A percentile compares a stretch with the other conserved stretches of the same genome.
Evolutionary conservation across 1,140 invertebrate species (phyloP).

Genomic region (Bombyx mori): DNA sequence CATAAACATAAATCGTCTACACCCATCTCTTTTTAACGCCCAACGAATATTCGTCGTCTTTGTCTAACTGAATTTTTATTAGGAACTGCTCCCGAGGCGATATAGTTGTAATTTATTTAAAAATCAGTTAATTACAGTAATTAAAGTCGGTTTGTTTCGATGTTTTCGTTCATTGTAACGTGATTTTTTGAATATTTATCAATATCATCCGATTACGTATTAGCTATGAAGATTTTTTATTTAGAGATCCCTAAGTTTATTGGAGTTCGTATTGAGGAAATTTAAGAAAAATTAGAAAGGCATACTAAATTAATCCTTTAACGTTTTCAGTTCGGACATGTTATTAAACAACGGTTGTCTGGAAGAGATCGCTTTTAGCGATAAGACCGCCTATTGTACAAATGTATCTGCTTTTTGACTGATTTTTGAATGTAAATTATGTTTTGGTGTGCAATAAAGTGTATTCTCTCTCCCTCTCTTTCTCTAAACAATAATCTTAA

Average conservation of each 20-base stretch:
- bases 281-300: too few species aligned
- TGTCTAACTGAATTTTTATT: slow-evolving; percentile 24
- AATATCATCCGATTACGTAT: slow-evolving; percentile 20
- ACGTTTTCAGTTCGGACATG: too few species aligned
- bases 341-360: too few species aligned
- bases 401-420: too few species aligned
- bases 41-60: slow-evolving; percentile 11
- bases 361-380: too few species aligned
- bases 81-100: slow-evolving; percentile 34
- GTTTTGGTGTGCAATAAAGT: too few species aligned
- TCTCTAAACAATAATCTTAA: too few species aligned
- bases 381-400: too few species aligned
- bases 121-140: slow-evolving; percentile 44
- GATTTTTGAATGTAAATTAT: too few species aligned
- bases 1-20: background rate
- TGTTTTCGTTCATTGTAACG: slow-evolving; percentile 33
- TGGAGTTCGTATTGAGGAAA: too few species aligned
- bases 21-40: slow-evolving; percentile 21
- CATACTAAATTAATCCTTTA: too few species aligned
- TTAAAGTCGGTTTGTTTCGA: slow-evolving; percentile 36
- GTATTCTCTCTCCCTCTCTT: too few species aligned
- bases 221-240: slow-evolving; percentile 10
- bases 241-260: slow-evolving; percentile 16
- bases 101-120: slow-evolving; percentile 51
- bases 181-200: slow-evolving; percentile 25